Evolutionary conservation across 2,888 invertebrate species (phyloP), one percentile per base, ranked within the genome.

Genomic region (Rotaria sp.): DNA sequence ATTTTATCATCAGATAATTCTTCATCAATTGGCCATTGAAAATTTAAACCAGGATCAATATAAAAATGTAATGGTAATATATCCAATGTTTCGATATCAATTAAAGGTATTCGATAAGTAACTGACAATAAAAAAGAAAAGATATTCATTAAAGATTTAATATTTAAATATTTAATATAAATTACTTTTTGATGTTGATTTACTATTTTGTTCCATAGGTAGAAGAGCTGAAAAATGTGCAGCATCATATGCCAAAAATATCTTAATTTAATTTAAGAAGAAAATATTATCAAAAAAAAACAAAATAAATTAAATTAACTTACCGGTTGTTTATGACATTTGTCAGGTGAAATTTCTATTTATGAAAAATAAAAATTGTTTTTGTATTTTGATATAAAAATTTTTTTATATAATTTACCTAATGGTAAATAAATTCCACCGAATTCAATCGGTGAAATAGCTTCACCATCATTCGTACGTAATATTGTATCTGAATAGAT

Each of bases 191-290:
- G n/a, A 8, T 67, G 35, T 11, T 67, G 35, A 15, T 80, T 80
- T 45, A 80, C n/a, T 80, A 80, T 80, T 80, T 80, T 45, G 45
- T 45, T 86, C 80, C 86, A 86, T 86, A 26, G 94, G 94, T 45
- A 95, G 95, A 7, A 96, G 92, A 0, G 95, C 95, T 0, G 95
- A 95, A 92, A 96, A 96, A 90, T 96, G 96, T 0, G 95, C 95
- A 86, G 95, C 94, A 90, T 96, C 95, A 90, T 95, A 96, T 2
- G 95, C 95, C 85, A 96, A 92, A 67, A 80, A 45, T 13, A 80
- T 35, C 67, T 67, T 30, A 21, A 67, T 21, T 18, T 13, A 18
- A 67, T 67, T 38, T 11, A 15, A 90, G 0, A 95, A 95, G 13
- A 96, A 92, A 91, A 95, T 96, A 85, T 90, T 89, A 8, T 1